Percentiles rank a stretch among this genome's conserved stretches.
Evolutionary conservation across 2,797 vertebrate species (phyloP).

Genomic region (Bradypodion ventrale): DNA sequence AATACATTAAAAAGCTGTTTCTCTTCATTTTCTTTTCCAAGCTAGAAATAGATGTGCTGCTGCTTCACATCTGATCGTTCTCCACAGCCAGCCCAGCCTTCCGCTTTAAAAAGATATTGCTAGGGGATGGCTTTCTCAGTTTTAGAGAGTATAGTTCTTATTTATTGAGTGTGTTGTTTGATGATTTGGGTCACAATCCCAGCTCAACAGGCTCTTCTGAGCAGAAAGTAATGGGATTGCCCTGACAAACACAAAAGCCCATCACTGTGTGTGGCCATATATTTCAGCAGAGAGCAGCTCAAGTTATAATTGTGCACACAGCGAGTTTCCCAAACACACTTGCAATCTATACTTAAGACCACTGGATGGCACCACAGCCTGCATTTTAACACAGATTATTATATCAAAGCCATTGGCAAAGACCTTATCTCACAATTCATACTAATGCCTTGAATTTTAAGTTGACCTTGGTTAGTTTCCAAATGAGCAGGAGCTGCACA

Average conservation of each 20-base stretch:
- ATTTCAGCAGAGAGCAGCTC: background rate
- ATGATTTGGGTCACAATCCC: background rate
- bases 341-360: slow-evolving; percentile 18
- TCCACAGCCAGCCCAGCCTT: background rate
- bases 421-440: background rate
- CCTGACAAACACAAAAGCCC: background rate
- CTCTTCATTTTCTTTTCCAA: background rate
- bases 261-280: background rate
- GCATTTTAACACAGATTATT: slow-evolving; percentile 2
- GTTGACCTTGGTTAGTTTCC: background rate
- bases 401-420: background rate
- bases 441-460: background rate
- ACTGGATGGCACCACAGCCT: slow-evolving; percentile 25
- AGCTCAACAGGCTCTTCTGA: background rate
- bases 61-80: slow-evolving; percentile 4
- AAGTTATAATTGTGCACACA: background rate
- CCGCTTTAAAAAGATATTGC: background rate
- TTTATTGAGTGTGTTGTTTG: background rate
- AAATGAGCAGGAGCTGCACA: background rate
- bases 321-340: background rate
- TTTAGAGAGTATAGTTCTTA: background rate
- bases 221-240: background rate
- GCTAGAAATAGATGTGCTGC: slow-evolving; percentile 18
- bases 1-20: background rate
- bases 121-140: background rate